Evolutionary conservation across 30 jellyfish, hydroid and myxozoan genomes (phyloP).

Genomic region (Chrysaora quinquecirrha): DNA sequence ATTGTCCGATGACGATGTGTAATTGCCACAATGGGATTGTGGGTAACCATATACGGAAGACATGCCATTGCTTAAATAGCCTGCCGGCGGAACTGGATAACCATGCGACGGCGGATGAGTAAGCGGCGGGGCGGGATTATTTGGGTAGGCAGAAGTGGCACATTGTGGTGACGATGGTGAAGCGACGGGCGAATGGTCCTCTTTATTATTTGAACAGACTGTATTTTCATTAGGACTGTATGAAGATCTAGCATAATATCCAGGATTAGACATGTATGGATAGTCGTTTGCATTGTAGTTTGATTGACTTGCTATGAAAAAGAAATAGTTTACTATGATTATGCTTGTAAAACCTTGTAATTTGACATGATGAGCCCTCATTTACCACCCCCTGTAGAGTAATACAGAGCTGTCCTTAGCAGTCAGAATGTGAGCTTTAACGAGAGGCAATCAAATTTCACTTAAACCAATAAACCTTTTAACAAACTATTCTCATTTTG

Average conservation of each 20-base stretch:
- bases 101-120: conserved; percentile 80
- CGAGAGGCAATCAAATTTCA: no score
- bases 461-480: no score
- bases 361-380: no score
- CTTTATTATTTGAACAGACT: conserved; percentile 16
- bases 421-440: no score
- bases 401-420: no score
- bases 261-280: conserved; percentile 28
- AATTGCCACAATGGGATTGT: conserved; percentile 60
- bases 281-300: conserved; percentile 19
- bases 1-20: conserved; percentile 65
- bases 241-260: background rate
- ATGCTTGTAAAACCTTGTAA: no score
- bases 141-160: conserved; percentile 44
- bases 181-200: conserved; percentile 65
- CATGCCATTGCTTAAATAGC: conserved; percentile 60
- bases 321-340: no score
- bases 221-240: background rate
- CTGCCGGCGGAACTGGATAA: conserved; percentile 62
- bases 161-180: conserved; percentile 77
- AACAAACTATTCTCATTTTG: no score
- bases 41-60: conserved; percentile 63
- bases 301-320: background rate
- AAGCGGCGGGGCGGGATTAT: conserved; percentile 81
- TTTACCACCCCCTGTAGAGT: no score